These are phyloP conservation scores for Chloroclysta siterata DNA, from an alignment of 2,888 invertebrate species.

Conservation along the genomic window DNA sequence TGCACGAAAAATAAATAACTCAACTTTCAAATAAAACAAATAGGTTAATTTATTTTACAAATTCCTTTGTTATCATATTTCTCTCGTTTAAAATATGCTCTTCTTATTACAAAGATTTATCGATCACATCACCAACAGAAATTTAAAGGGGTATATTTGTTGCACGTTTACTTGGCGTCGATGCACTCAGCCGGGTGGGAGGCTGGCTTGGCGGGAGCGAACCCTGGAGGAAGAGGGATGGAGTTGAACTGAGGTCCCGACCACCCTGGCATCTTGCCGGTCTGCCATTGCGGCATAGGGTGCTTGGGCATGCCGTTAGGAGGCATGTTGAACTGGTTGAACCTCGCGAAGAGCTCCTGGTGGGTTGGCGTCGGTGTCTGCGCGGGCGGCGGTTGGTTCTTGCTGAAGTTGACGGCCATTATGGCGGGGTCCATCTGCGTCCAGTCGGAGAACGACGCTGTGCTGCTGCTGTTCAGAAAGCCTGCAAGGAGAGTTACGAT, in stretches of 20 bases:
- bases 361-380: conserved; percentile 55
- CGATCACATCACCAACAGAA: conserved; percentile 79
- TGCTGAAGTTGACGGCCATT: conserved; percentile 87
- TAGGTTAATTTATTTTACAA: conserved; percentile 85
- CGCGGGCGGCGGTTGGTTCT: conserved; percentile 46
- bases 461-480: conserved; percentile 53
- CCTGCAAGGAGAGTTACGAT: conserved; percentile 51
- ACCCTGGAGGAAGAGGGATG: conserved; percentile 78
- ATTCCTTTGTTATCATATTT: conserved; percentile 85
- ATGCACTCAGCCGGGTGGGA: conserved; percentile 79
- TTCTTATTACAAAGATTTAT: conserved; percentile 84
- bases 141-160: conserved; percentile 38
- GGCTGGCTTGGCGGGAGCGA: conserved; percentile 71
- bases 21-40: conserved; percentile 81
- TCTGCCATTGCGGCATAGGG: conserved; percentile 38
- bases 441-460: conserved; percentile 89
- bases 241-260: conserved; percentile 49
- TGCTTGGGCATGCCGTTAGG: conserved; percentile 49
- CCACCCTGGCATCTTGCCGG: conserved; percentile 52
- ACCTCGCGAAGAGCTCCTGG: conserved; percentile 74
- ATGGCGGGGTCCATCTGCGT: conserved; percentile 97
- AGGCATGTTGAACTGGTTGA: conserved; percentile 64
- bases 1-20: conserved; percentile 56
- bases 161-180: conserved; percentile 76
- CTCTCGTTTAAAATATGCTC: conserved; percentile 84